Conservation (phyloP, 2,888 invertebrate species). For the Myathropa florea region DNA sequence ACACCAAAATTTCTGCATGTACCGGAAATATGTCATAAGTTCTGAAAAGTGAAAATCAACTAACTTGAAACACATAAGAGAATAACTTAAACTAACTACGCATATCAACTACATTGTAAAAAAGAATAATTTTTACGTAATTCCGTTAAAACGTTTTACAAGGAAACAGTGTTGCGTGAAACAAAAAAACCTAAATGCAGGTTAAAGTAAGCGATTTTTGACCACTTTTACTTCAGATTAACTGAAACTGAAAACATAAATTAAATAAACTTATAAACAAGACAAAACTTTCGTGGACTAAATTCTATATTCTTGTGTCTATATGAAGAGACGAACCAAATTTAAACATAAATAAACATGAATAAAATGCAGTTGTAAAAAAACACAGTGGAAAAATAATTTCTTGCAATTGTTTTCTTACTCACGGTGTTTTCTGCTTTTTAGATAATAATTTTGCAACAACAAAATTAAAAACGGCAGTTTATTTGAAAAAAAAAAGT, state of each 20-base stretch:
- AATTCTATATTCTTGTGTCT: slow-evolving; percentile 18
- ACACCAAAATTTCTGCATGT: slow-evolving; percentile 22
- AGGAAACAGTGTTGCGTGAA: not conserved
- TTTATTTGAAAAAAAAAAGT: slow-evolving; percentile 19
- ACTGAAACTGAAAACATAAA: not conserved
- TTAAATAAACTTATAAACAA: not conserved
- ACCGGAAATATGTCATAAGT: slow-evolving; percentile 30
- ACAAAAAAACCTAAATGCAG: slow-evolving; percentile 4
- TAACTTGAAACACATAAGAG: slow-evolving; percentile 24
- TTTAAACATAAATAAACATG: not conserved
- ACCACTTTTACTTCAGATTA: slow-evolving; percentile 3
- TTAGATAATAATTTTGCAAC: not conserved
- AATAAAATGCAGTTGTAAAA: slow-evolving; percentile 1
- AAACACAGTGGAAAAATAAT: not conserved
- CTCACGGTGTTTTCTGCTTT: slow-evolving; percentile 25
- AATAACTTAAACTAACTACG: slow-evolving; percentile 34
- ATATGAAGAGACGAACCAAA: not conserved
- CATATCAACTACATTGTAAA: slow-evolving; percentile 56
- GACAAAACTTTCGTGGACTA: slow-evolving; percentile 57
- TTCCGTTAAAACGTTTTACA: not conserved
- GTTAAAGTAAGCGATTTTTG: slow-evolving; percentile 5
- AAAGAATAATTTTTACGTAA: not conserved
- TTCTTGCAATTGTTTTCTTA: slow-evolving; percentile 22
- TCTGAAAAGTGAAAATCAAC: slow-evolving; percentile 10
- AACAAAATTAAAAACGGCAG: slow-evolving; percentile 44